Percentiles rank a stretch among this genome's conserved stretches.
phyloP scores from a whole-genome alignment of 2,888 invertebrate species.

The Fragum fragum region DNA sequence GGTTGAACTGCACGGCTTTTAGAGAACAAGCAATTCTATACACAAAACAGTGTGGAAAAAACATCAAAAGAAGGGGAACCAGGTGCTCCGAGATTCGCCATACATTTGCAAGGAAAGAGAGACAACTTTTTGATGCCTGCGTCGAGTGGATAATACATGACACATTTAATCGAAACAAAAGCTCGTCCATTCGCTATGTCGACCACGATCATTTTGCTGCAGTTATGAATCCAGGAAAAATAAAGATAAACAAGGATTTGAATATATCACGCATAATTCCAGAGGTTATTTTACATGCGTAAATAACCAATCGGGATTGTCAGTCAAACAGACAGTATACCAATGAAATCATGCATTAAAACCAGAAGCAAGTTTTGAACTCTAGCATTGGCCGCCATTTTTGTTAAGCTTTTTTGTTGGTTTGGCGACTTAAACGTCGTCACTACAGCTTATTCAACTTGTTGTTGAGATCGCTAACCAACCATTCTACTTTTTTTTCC shows the following conservation, averaged over 20 bases:
- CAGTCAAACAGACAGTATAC: too few species aligned
- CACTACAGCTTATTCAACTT: too few species aligned
- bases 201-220: constrained; percentile 12
- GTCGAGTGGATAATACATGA: constrained; percentile 8
- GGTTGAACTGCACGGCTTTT: neutral
- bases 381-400: too few species aligned
- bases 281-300: neutral
- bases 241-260: neutral
- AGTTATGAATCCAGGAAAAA: neutral
- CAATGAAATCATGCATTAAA: too few species aligned
- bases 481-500: too few species aligned
- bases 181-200: neutral
- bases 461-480: too few species aligned
- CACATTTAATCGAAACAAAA: neutral
- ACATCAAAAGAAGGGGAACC: neutral
- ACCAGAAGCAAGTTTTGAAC: too few species aligned
- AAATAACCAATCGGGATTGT: too few species aligned
- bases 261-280: neutral
- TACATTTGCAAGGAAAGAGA: neutral
- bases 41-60: neutral
- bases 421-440: too few species aligned
- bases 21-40: neutral
- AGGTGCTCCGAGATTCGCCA: neutral
- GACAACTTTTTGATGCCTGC: constrained; percentile 6
- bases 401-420: too few species aligned